A percentile compares a stretch with the other conserved stretches of the same genome.
Conservation (phyloP, 2,113 vertebrate genomes). For the Formicarius rufipectus region DNA sequence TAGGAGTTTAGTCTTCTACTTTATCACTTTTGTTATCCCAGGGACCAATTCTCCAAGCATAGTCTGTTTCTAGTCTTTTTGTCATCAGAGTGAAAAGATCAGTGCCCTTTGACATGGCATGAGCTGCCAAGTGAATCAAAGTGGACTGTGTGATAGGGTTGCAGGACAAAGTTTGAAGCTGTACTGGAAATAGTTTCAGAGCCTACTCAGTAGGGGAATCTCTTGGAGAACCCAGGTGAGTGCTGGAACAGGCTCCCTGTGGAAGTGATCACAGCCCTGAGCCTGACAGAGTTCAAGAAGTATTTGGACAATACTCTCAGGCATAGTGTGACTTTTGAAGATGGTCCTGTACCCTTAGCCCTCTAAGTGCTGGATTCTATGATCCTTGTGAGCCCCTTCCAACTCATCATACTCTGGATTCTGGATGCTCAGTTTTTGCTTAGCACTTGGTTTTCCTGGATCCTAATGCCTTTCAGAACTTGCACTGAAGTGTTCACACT, state of each 20-base stretch:
- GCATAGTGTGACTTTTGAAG: background rate
- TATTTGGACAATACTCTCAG: background rate
- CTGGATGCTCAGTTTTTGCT: conserved; percentile 2
- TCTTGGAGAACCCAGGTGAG: background rate
- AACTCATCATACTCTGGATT: background rate
- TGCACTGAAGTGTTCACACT: conserved; percentile 1
- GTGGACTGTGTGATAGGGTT: background rate
- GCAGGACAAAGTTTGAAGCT: background rate
- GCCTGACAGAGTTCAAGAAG: background rate
- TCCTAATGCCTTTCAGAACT: conserved; percentile 10
- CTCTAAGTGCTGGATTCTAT: background rate
- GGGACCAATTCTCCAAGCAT: conserved; percentile 36
- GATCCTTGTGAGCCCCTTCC: no score
- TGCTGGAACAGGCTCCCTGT: background rate
- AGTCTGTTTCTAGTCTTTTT: conserved; percentile 67
- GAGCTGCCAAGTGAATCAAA: conserved; percentile 14
- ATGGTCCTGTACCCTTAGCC: background rate
- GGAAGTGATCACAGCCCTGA: background rate
- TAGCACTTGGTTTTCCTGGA: conserved; percentile 30
- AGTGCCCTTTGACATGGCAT: conserved; percentile 65
- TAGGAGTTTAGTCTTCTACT: conserved; percentile 13
- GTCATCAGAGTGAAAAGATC: conserved; percentile 68
- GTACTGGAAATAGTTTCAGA: conserved; percentile 31
- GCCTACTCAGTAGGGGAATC: background rate
- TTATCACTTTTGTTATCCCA: conserved; percentile 33